These are phyloP conservation scores for Anguilla japonica DNA, from an alignment of 2,113 vertebrate genomes.

Conservation along the genomic window DNA sequence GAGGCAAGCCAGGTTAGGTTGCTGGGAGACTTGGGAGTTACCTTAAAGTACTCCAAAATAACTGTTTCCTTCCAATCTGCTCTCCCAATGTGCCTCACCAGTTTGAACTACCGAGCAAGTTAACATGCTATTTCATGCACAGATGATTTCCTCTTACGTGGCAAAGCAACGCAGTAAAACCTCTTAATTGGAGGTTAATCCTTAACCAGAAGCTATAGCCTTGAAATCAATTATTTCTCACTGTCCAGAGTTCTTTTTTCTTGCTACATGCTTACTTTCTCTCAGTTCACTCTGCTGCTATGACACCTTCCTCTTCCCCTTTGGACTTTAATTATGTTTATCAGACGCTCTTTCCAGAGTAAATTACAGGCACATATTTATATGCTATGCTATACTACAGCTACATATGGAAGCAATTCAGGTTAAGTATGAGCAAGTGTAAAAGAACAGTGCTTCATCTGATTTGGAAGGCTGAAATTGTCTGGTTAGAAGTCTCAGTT, in stretches of 20 bases:
- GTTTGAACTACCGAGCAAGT: background rate
- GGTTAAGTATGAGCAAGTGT: background rate
- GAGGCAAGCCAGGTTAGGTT: background rate
- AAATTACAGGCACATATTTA: background rate
- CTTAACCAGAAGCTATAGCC: slow-evolving; percentile 12
- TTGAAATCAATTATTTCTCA: slow-evolving; percentile 16
- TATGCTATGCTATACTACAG: background rate
- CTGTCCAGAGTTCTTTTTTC: background rate
- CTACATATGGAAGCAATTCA: background rate
- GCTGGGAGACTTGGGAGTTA: background rate
- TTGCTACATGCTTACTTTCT: background rate
- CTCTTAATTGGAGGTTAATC: slow-evolving; percentile 15
- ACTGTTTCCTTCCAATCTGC: background rate
- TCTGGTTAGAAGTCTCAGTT: no score
- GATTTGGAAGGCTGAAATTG: no score
- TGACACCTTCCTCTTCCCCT: background rate
- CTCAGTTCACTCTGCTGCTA: background rate
- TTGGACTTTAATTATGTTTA: background rate
- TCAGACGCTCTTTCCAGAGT: background rate
- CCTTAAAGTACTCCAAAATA: background rate
- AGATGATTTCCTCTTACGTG: background rate
- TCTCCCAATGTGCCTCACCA: background rate
- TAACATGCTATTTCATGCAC: background rate
- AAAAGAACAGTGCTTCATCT: background rate
- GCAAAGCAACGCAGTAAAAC: slow-evolving; percentile 19